Base-by-base conservation (phyloP, 1,140 invertebrate genomes). In the Aphelinus certus region DNA sequence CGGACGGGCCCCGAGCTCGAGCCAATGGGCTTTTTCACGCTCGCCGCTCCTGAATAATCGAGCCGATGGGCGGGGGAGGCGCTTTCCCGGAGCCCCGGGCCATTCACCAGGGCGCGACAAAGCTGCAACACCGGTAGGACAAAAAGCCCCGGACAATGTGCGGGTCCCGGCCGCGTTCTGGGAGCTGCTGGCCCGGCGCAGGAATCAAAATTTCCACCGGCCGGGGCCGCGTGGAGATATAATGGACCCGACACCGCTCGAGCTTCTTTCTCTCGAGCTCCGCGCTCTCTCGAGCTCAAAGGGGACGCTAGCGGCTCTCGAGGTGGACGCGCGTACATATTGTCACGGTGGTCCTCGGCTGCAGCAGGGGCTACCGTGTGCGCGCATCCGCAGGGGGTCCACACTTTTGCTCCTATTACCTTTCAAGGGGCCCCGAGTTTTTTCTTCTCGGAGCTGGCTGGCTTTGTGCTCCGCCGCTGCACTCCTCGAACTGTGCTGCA, bases 301-400 rank as follows among this genome's bases (percentile, higher is more conserved):
- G 81, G 72, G 76, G 74, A 83, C 83, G 26, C 26, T 26, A 26
- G 26, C 26, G 82, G 83, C 83, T 83, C 81, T 81, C 73, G 69
- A 62, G 66, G 75, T 69, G 72, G 82, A 82, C 26, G 26, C 26
- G 26, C 26, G 26, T 26, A 26, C 26, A 26, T 26, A 26, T 80
- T 83, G 81, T 82, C 83, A 84, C 79, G 84, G 83, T 86, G 83
- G 84, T 84, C 83, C 73, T 69, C 76, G 71, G 56, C 60, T 6
- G 43, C 49, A 26, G 26, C 26, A 26, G 26, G 68, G 75, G 83
- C 85, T 87, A 86, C 85, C 80, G 85, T 83, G 67, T 62, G 75
- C 75, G 68, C 75, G 55, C 51, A 75, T 71, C 83, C 63, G 71
- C 81, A 67, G 84, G 84, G 83, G 82, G 79, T 76, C 81, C 57